phyloP scores from a whole-genome alignment of 2,888 invertebrate species.

The Eudemis profundana region DNA sequence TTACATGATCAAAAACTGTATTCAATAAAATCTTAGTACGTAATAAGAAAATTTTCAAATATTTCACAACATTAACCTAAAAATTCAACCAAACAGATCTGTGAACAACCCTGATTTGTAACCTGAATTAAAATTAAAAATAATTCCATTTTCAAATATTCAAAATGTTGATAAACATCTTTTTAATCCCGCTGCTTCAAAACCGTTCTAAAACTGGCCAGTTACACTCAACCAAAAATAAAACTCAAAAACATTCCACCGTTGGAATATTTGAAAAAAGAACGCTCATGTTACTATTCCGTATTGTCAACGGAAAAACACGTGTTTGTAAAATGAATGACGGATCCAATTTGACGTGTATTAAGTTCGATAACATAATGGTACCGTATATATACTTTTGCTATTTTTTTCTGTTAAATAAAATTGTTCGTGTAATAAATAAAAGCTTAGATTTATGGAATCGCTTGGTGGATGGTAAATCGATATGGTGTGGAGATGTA shows the following conservation, averaged over 20 bases:
- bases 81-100: neutral
- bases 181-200: slow-evolving; percentile 10
- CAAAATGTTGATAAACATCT: slow-evolving; percentile 23
- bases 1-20: too few species aligned
- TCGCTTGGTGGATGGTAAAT: slow-evolving; percentile 61
- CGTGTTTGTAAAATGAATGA: slow-evolving; percentile 29
- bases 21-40: too few species aligned
- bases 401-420: neutral
- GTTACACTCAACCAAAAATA: slow-evolving; percentile 32
- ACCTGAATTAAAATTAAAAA: neutral
- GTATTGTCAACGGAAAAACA: slow-evolving; percentile 23
- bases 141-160: slow-evolving; percentile 12
- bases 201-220: slow-evolving; percentile 26
- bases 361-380: slow-evolving; percentile 1
- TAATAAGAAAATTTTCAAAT: too few species aligned
- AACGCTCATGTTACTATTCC: neutral
- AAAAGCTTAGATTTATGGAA: slow-evolving; percentile 49
- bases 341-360: slow-evolving; percentile 8
- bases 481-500: slow-evolving; percentile 78
- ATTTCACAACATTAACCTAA: neutral
- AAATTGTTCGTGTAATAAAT: slow-evolving; percentile 1
- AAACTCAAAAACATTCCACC: slow-evolving; percentile 25
- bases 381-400: neutral
- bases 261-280: slow-evolving; percentile 13
- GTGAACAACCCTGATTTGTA: slow-evolving; percentile 28